Conservation (phyloP, 2,888 invertebrate species). For the Anagyrus pseudococci region DNA sequence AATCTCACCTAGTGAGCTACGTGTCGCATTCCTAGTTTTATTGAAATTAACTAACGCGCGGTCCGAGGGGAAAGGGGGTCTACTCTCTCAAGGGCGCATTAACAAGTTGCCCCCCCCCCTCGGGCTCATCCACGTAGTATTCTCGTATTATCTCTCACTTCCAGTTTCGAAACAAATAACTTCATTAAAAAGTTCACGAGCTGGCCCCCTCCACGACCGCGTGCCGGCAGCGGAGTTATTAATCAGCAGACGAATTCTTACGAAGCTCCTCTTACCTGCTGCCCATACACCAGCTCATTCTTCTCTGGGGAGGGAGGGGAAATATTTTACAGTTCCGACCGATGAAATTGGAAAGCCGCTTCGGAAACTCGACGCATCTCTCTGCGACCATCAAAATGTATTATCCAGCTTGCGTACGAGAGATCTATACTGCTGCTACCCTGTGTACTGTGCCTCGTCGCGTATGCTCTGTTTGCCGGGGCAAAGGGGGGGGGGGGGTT, state of each 20-base stretch:
- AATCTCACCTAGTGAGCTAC: conserved; percentile 3
- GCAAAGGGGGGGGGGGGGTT: not conserved
- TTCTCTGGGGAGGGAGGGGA: not conserved
- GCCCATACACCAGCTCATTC: too few relatives aligned
- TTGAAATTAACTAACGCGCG: conserved; percentile 36
- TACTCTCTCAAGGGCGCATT: conserved; percentile 29
- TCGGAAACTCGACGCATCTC: conserved; percentile 4
- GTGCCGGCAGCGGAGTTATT: not conserved
- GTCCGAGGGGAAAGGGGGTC: too few relatives aligned
- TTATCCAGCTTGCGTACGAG: too few relatives aligned
- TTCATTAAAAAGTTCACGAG: conserved; percentile 33
- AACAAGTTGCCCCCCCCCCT: too few relatives aligned
- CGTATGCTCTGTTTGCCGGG: conserved; percentile 14
- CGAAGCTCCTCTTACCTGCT: not conserved
- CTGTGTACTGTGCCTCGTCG: too few relatives aligned
- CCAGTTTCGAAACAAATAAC: conserved; percentile 26
- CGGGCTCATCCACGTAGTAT: too few relatives aligned
- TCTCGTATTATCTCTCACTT: conserved; percentile 32
- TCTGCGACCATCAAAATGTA: conserved; percentile 11
- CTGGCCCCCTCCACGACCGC: too few relatives aligned
- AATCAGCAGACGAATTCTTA: not conserved
- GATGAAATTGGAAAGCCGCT: conserved; percentile 14
- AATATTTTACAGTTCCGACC: conserved; percentile 17
- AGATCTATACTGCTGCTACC: too few relatives aligned
- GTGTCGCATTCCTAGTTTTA: conserved; percentile 16